Evolutionary conservation across 1,140 invertebrate genomes (phyloP).

Genomic region (Zaprionus davidi): DNA sequence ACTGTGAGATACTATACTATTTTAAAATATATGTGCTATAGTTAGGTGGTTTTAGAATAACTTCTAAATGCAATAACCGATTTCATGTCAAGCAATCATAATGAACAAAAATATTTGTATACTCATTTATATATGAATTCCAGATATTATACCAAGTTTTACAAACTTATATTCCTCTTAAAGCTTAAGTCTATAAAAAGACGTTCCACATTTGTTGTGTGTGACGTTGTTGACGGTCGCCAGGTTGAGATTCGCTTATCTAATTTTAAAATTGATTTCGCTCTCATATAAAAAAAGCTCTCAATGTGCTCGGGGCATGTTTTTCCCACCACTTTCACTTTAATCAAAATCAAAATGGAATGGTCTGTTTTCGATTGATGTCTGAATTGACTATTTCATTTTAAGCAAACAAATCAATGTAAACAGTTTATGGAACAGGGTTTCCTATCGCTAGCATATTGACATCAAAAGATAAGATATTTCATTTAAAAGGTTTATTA

Average conservation of each 20-base stretch:
- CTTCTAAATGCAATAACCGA: too few relatives aligned
- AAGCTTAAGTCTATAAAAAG: neutral
- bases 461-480: neutral
- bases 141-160: too few relatives aligned
- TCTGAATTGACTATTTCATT: neutral
- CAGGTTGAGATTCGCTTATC: neutral
- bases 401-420: neutral
- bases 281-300: neutral
- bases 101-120: too few relatives aligned
- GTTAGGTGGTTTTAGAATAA: too few relatives aligned
- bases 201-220: neutral
- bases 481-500: neutral
- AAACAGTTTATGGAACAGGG: neutral
- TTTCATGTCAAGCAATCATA: too few relatives aligned
- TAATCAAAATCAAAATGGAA: neutral
- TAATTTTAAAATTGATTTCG: constrained; percentile 3
- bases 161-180: too few relatives aligned
- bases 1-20: too few relatives aligned
- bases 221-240: neutral
- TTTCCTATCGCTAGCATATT: neutral
- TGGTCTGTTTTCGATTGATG: neutral
- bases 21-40: too few relatives aligned
- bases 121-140: too few relatives aligned
- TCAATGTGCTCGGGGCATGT: neutral
- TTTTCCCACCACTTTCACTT: neutral